phyloP scores from a whole-genome alignment of 2,888 invertebrate genomes.

The Lymantria dispar region DNA sequence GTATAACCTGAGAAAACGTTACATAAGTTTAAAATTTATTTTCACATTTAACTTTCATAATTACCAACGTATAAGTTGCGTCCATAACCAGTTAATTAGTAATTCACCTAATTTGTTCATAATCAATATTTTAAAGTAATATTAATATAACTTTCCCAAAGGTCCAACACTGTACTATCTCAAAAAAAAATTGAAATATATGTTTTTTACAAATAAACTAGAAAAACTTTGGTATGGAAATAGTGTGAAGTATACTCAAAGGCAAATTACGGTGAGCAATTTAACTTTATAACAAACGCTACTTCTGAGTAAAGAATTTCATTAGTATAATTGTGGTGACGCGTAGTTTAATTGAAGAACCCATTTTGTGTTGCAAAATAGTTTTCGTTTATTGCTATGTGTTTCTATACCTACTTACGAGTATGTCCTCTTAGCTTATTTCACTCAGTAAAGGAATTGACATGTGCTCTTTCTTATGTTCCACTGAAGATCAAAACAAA shows the following conservation, averaged over 20 bases:
- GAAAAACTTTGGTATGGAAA: not conserved
- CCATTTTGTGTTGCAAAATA: not conserved
- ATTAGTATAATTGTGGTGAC: conserved; percentile 43
- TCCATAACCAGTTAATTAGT: no score
- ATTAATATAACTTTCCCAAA: no score
- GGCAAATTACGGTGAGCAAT: conserved; percentile 41
- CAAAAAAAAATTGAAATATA: not conserved
- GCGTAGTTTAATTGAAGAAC: conserved; percentile 2
- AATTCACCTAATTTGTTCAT: no score
- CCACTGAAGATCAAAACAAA: no score
- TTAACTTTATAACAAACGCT: conserved; percentile 51
- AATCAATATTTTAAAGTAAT: no score
- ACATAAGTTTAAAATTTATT: no score
- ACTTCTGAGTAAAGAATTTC: conserved; percentile 39
- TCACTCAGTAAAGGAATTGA: not conserved
- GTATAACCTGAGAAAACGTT: no score
- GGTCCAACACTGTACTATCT: not conserved
- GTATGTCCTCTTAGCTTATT: no score
- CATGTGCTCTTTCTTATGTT: conserved; percentile 2
- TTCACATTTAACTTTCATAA: no score
- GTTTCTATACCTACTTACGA: no score
- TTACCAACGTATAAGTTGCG: no score
- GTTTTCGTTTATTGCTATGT: not conserved
- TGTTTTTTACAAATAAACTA: not conserved
- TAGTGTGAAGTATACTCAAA: conserved; percentile 21